A percentile compares a stretch with the other conserved stretches of the same genome.
phyloP scores from a whole-genome alignment of 2,797 vertebrate genomes.

The Enteromius fasciolatus region DNA sequence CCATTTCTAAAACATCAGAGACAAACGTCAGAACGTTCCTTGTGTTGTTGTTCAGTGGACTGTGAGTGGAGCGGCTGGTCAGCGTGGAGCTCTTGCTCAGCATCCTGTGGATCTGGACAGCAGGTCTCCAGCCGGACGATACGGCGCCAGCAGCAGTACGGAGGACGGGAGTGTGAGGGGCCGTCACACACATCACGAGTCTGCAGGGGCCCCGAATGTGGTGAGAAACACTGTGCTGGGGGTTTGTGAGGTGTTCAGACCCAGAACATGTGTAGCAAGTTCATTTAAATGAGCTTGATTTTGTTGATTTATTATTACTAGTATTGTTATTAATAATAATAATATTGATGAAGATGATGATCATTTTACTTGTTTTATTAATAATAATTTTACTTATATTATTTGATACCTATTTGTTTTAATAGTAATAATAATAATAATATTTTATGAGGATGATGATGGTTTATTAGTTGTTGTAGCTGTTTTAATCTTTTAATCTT shows the following conservation, averaged over 20 bases:
- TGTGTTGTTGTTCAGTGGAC: constrained; percentile 71
- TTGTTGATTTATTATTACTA: too few species aligned
- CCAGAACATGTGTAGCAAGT: neutral
- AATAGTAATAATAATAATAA: neutral
- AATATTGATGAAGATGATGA: too few species aligned
- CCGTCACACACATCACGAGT: constrained; percentile 48
- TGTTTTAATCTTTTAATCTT: too few species aligned
- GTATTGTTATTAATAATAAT: too few species aligned
- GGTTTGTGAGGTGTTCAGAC: neutral
- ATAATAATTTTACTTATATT: neutral
- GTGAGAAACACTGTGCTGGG: constrained; percentile 65
- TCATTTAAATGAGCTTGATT: too few species aligned
- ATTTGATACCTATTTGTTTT: too few species aligned
- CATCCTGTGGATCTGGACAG: constrained; percentile 76
- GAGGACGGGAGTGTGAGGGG: constrained; percentile 76
- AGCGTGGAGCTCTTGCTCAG: constrained; percentile 77
- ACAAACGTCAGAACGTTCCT: neutral
- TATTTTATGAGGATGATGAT: neutral
- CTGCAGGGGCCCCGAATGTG: constrained; percentile 75
- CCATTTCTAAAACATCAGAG: neutral
- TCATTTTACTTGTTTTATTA: too few species aligned
- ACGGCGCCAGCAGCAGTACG: constrained; percentile 62
- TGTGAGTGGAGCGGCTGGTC: constrained; percentile 83
- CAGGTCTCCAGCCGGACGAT: constrained; percentile 69
- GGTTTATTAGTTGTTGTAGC: neutral